A percentile compares a stretch with the other conserved stretches of the same genome.
Conservation (phyloP, 1,140 invertebrate genomes). For the Eufriesea mexicana region DNA sequence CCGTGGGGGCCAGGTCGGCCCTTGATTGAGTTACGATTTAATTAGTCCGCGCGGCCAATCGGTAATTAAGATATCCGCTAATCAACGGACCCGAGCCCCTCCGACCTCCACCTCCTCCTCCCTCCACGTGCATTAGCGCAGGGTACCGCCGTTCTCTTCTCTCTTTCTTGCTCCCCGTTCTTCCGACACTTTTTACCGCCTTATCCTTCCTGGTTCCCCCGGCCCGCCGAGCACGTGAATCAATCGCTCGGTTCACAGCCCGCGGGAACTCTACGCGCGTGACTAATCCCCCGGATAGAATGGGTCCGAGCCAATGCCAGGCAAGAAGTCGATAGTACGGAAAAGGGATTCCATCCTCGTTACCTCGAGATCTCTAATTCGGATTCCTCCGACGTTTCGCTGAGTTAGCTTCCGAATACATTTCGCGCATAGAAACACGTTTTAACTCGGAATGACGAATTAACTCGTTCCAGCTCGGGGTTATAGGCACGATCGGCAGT, state of each 20-base stretch:
- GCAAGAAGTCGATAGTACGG: not conserved
- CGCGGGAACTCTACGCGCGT: slow-evolving; percentile 17
- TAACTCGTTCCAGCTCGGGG: no score
- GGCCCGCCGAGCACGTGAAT: slow-evolving; percentile 14
- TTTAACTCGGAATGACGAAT: no score
- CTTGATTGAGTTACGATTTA: slow-evolving; percentile 81
- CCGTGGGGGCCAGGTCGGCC: slow-evolving; percentile 36
- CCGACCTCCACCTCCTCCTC: slow-evolving; percentile 52
- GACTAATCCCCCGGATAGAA: slow-evolving; percentile 34
- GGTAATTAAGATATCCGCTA: slow-evolving; percentile 80
- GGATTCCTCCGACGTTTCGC: not conserved
- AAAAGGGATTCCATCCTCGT: not conserved
- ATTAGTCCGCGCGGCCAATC: slow-evolving; percentile 77
- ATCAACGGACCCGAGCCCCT: slow-evolving; percentile 71
- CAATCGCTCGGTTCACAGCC: slow-evolving; percentile 26
- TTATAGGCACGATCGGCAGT: no score
- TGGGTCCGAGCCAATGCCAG: not conserved
- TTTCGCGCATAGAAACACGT: no score
- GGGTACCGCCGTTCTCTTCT: not conserved
- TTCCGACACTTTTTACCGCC: slow-evolving; percentile 20
- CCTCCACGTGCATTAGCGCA: slow-evolving; percentile 11
- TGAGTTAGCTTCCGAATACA: not conserved
- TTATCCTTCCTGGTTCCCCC: slow-evolving; percentile 45
- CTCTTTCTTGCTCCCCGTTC: not conserved
- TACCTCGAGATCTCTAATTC: not conserved